A percentile compares a stretch with the other conserved stretches of the same genome.
Evolutionary conservation across 2,113 vertebrate species (phyloP).

Genomic region (Sebastes fasciatus): DNA sequence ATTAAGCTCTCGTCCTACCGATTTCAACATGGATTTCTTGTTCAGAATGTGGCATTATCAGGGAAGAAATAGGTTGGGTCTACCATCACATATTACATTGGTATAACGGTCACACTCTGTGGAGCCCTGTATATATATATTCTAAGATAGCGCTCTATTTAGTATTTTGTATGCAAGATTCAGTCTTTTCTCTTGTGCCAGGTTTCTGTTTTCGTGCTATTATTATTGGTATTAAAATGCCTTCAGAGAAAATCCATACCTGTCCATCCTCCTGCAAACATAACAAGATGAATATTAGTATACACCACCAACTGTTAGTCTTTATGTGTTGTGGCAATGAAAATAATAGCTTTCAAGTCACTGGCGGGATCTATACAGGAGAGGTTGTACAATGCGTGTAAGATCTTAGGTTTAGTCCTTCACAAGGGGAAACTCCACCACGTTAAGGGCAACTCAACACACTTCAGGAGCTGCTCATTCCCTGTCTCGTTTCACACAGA

Average conservation of each 20-base stretch:
- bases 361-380: background rate
- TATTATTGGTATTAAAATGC: background rate
- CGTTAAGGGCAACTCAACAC: constrained; percentile 33
- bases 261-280: constrained; percentile 6
- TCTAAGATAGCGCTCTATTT: background rate
- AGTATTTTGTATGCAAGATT: background rate
- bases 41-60: no score
- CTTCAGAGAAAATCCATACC: constrained; percentile 2
- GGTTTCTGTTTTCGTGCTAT: background rate
- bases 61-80: no score
- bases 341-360: constrained; percentile 2
- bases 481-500: background rate
- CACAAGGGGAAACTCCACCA: background rate
- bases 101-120: no score
- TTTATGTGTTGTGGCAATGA: background rate
- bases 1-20: no score
- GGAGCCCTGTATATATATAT: no score
- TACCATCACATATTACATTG: no score
- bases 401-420: constrained; percentile 4
- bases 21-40: no score
- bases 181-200: background rate
- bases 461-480: constrained; percentile 1
- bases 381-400: constrained; percentile 1
- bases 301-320: background rate
- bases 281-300: constrained; percentile 5